Conservation (phyloP, 2,113 vertebrate genomes). For the Eulemur macaco region DNA sequence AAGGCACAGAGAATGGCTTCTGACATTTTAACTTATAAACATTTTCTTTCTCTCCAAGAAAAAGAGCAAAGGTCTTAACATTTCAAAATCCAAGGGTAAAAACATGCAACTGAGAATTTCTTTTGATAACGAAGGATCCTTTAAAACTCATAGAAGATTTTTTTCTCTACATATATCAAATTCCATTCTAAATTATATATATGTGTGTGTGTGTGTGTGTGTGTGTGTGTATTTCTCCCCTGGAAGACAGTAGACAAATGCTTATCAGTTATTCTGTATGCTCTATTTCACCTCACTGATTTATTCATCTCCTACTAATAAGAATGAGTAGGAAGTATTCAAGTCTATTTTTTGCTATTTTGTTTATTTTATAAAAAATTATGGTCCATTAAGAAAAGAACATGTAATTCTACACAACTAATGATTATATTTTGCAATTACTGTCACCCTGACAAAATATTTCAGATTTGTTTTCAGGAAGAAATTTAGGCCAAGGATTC, state of each 20-base stretch:
- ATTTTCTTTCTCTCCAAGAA: slow-evolving; percentile 42
- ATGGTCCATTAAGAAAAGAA: not conserved
- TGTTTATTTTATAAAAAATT: not conserved
- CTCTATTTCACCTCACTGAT: not conserved
- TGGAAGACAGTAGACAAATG: not conserved
- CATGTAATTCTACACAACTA: not conserved
- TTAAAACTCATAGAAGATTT: not conserved
- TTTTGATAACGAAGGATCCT: not conserved
- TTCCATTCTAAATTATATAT: not conserved
- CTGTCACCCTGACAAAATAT: not conserved
- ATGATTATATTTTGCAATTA: not conserved
- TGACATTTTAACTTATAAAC: slow-evolving; percentile 46
- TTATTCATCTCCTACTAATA: not conserved
- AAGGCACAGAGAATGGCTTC: not conserved
- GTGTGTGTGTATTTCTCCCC: not conserved
- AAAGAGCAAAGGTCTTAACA: slow-evolving; percentile 57
- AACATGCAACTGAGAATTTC: not conserved
- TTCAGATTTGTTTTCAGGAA: slow-evolving; percentile 15
- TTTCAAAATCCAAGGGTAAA: slow-evolving; percentile 55
- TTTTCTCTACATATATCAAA: not conserved
- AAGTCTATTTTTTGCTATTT: not conserved
- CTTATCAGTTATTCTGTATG: not conserved
- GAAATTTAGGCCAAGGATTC: not conserved
- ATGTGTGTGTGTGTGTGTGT: no score
- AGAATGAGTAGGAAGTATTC: not conserved